These are phyloP conservation scores for Macrostomum lignano DNA, from an alignment of 1,140 invertebrate species.

Conservation along the genomic window DNA sequence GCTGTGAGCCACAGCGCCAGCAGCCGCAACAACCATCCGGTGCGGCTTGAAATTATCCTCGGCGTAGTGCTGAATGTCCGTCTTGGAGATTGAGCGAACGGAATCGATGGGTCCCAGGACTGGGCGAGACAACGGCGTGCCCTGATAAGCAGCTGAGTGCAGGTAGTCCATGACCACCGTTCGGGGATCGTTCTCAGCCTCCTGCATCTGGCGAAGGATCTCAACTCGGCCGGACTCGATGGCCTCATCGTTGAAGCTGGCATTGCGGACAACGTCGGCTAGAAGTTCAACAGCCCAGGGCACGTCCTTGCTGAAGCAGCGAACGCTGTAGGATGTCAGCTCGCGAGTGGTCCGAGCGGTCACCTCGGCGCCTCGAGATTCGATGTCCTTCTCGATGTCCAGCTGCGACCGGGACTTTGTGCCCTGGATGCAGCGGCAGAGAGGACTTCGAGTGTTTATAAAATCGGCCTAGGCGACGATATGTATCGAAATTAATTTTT, in stretches of 20 bases:
- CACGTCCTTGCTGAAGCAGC: slow-evolving; percentile 72
- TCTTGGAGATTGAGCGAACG: slow-evolving; percentile 58
- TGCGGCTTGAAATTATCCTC: slow-evolving; percentile 64
- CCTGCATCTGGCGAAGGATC: slow-evolving; percentile 79
- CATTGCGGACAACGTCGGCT: slow-evolving; percentile 86
- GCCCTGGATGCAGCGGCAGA: too few species aligned
- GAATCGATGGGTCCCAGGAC: slow-evolving; percentile 91
- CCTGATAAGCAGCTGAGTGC: slow-evolving; percentile 73
- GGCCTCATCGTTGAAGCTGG: slow-evolving; percentile 56
- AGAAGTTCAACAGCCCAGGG: slow-evolving; percentile 72
- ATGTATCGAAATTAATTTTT: too few species aligned
- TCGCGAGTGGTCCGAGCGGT: slow-evolving; percentile 96
- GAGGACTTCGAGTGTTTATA: too few species aligned
- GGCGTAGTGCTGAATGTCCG: slow-evolving; percentile 61
- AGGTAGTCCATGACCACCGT: slow-evolving; percentile 98
- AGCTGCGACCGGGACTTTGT: slow-evolving; percentile 76
- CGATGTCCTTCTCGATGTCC: slow-evolving; percentile 79
- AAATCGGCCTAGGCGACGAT: too few species aligned
- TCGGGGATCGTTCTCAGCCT: slow-evolving; percentile 94
- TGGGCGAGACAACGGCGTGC: slow-evolving; percentile 70
- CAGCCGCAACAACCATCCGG: slow-evolving; percentile 74
- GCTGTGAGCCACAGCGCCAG: slow-evolving; percentile 72
- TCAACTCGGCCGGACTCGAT: slow-evolving; percentile 87
- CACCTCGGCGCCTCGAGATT: slow-evolving; percentile 91
- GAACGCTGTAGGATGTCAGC: slow-evolving; percentile 96